phyloP scores from a whole-genome alignment of 2,888 invertebrate species.

The Crematogaster levior region DNA sequence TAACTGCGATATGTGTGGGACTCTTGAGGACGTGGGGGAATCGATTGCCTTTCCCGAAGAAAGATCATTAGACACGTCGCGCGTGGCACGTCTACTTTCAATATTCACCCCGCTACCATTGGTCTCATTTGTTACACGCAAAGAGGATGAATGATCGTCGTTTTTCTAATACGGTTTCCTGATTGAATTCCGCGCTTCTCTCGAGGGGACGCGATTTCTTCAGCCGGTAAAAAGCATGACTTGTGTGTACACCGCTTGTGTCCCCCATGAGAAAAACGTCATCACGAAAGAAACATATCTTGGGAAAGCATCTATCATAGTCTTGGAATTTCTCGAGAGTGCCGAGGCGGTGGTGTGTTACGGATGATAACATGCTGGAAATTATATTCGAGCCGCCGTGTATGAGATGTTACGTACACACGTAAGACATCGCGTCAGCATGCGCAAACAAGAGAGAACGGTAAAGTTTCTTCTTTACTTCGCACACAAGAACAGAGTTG shows the following conservation, averaged over 20 bases:
- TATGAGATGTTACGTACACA: neutral
- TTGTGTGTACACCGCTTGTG: conserved; percentile 18
- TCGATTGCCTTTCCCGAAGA: neutral
- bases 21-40: neutral
- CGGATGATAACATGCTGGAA: conserved; percentile 27
- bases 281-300: neutral
- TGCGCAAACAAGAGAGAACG: neutral
- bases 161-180: conserved; percentile 21
- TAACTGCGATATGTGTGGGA: neutral
- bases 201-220: conserved; percentile 25
- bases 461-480: conserved; percentile 14
- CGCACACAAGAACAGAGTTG: neutral
- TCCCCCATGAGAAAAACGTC: conserved; percentile 16
- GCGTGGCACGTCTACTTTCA: conserved; percentile 17
- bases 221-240: neutral
- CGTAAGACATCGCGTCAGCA: neutral
- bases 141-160: conserved; percentile 23
- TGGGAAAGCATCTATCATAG: neutral
- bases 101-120: neutral
- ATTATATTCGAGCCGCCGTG: conserved; percentile 6
- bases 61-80: conserved; percentile 12
- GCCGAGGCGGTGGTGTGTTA: neutral
- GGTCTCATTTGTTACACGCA: neutral
- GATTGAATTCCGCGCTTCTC: conserved; percentile 33
- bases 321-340: neutral